Base-by-base conservation (phyloP, 2,113 vertebrate genomes). In the Alouatta palliata region DNA sequence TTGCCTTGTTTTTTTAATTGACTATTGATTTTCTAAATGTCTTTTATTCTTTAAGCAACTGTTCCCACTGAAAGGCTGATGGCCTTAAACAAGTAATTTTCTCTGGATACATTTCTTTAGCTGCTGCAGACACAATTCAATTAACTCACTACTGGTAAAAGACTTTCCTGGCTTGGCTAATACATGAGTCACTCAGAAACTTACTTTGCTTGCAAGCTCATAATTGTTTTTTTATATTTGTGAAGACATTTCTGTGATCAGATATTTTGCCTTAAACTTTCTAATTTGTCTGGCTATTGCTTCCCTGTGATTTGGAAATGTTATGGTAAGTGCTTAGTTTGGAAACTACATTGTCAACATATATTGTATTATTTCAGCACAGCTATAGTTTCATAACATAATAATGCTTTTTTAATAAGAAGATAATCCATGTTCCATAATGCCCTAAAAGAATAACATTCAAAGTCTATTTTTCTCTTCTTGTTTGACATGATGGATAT, bases 221-320 rank as follows among this genome's bases (percentile, higher is more conserved):
- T 35, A 92, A 81, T n/a, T 25, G 9, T 49, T 75, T 96, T 96
- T 84, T 47, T 80, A 23, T 88, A 91, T 87, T 32, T 47, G 12
- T 87, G 3, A 91, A 97, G 80, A 89, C 85, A 91, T 64, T 86
- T 73, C 27, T 89, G 8, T 81, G 54, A 88, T 47, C 12, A 96
- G 27, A 66, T 52, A 85, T 52, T 85, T 10, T 90, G 3, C 75
- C 20, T 56, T 20, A 61, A 45, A 83, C 47, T 71, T 92, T 77
- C 80, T 71, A 35, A 86, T 54, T 86, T 73, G 90, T 87, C 87
- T 86, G 66, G 35, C 19, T 47, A 40, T 30, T 77, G 35, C 21
- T 86, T 64, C 89, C 61, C 47, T 66, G 19, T 49, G 64, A 73
- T 54, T 75, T 92, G 17, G 64, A 30, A 64, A 96, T 79, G 37